Percentiles rank a stretch among this genome's conserved stretches.
phyloP scores from a whole-genome alignment of 2,797 vertebrate genomes.

The Halcyon smyrnensis region DNA sequence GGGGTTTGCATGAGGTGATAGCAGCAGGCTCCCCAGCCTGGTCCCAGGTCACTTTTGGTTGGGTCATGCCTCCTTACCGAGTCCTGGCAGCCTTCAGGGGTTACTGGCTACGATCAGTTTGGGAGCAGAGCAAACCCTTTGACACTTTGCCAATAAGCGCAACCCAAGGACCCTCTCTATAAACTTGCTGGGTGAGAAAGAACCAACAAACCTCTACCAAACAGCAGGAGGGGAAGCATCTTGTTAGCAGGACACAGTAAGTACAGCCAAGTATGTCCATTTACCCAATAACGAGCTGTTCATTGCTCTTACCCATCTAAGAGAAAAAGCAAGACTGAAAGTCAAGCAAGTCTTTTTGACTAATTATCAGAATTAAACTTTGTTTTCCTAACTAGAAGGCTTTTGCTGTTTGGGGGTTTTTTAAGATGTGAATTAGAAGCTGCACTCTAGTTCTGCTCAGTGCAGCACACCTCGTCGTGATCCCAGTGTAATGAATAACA shows the following conservation, averaged over 20 bases:
- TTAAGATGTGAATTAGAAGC: neutral
- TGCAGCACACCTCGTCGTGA: neutral
- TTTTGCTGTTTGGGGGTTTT: neutral
- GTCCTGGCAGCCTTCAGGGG: neutral
- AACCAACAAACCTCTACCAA: neutral
- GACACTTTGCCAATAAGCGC: accelerated
- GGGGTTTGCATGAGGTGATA: neutral
- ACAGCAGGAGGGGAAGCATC: neutral
- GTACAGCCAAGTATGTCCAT: conserved; percentile 22
- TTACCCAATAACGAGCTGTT: conserved; percentile 64
- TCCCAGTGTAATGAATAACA: neutral
- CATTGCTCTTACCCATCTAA: conserved; percentile 34
- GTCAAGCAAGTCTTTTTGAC: neutral
- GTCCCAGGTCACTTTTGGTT: neutral
- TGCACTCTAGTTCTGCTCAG: neutral
- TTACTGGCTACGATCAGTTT: neutral
- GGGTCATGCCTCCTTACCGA: too few relatives aligned
- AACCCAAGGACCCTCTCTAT: neutral
- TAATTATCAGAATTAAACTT: neutral
- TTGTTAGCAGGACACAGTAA: neutral
- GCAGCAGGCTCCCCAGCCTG: accelerated
- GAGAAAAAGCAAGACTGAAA: conserved; percentile 59
- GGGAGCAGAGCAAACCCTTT: neutral
- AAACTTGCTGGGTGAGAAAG: neutral
- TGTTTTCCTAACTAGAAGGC: conserved; percentile 53